phyloP scores from a whole-genome alignment of 2,888 invertebrate genomes.

The Bellardia bayeri region DNA sequence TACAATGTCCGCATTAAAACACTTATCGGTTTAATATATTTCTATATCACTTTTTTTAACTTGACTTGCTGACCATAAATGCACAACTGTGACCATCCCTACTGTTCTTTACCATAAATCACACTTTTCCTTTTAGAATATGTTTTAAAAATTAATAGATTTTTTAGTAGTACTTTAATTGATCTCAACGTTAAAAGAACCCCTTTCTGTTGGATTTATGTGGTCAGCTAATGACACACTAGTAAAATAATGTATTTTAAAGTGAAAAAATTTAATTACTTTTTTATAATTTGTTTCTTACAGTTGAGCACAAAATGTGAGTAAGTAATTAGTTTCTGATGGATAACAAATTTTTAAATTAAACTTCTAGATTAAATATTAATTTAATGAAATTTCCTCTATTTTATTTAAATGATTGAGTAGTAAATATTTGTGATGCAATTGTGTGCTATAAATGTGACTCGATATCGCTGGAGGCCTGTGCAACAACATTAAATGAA shows the following conservation, averaged over 20 bases:
- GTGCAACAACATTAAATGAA: constrained; percentile 78
- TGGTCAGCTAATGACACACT: neutral
- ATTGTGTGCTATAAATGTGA: constrained; percentile 81
- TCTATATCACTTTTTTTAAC: no score
- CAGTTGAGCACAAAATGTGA: neutral
- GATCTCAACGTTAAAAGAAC: neutral
- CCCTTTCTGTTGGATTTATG: neutral
- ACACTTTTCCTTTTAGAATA: neutral
- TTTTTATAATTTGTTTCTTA: neutral
- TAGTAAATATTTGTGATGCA: constrained; percentile 64
- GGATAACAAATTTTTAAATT: neutral
- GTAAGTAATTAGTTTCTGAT: neutral
- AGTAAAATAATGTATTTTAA: neutral
- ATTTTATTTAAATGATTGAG: constrained; percentile 26
- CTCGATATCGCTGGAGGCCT: constrained; percentile 78
- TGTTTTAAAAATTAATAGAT: neutral
- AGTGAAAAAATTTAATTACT: neutral
- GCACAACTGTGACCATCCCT: neutral
- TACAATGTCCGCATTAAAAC: no score
- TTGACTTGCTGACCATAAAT: no score
- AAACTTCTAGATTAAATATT: neutral
- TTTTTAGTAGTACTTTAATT: constrained; percentile 10
- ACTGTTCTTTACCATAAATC: neutral
- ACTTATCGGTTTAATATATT: no score
- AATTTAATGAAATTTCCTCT: neutral